These are phyloP conservation scores for Ophion slaviceki DNA, from an alignment of 2,888 invertebrate genomes.

Conservation along the genomic window DNA sequence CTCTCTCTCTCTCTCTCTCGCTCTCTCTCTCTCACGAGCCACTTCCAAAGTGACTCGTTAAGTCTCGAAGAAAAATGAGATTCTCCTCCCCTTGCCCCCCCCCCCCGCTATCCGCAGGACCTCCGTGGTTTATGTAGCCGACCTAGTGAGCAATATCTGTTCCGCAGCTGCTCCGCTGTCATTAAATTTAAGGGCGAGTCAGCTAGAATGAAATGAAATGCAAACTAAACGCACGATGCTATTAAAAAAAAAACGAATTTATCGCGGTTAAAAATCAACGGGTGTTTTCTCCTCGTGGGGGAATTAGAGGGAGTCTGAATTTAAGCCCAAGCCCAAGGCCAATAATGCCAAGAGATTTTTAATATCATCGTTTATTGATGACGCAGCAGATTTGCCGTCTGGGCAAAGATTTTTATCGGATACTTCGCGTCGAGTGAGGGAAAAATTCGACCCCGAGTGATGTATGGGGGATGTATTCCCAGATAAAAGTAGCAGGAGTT, in stretches of 20 bases:
- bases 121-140: constrained; percentile 9
- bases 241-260: constrained; percentile 7
- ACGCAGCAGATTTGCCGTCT: too few species aligned
- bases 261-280: not conserved
- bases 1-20: constrained; percentile 19
- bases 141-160: constrained; percentile 57
- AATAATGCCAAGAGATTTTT: not conserved
- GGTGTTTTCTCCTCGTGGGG: not conserved
- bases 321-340: not conserved
- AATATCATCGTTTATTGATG: too few species aligned
- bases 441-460: too few species aligned
- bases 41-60: constrained; percentile 64
- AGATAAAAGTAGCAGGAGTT: too few species aligned
- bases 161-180: constrained; percentile 51
- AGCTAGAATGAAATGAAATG: constrained; percentile 36
- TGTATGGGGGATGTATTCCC: too few species aligned
- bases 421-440: too few species aligned
- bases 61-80: constrained; percentile 63
- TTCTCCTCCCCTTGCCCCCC: constrained; percentile 22
- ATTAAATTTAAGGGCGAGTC: constrained; percentile 48
- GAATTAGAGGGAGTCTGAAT: not conserved
- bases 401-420: too few species aligned
- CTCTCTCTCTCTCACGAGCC: constrained; percentile 1
- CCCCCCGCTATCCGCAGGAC: not conserved
- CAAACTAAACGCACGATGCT: not conserved